Percentiles rank a stretch among this genome's conserved stretches.
Conservation (phyloP, 64 coral and sea anemone species). For the Astreopora myriophthalma region DNA sequence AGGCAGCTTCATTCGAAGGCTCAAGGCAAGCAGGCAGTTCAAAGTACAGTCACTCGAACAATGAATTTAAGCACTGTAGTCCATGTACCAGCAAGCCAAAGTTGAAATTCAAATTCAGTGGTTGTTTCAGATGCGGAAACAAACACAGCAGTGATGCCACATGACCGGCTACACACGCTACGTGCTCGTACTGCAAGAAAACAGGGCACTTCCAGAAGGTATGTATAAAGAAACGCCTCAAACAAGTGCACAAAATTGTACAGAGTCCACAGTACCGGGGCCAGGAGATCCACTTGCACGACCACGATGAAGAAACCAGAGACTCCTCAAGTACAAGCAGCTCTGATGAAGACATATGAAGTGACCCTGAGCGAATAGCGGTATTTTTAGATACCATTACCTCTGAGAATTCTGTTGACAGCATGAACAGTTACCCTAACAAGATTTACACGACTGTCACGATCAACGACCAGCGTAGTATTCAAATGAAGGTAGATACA, state of each 20-base stretch:
- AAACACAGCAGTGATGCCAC: not conserved
- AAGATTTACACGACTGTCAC: conserved; percentile 33
- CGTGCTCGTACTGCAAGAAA: not conserved
- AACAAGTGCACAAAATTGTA: not conserved
- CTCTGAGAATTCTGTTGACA: conserved; percentile 34
- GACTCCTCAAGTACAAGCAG: not conserved
- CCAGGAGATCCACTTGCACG: not conserved
- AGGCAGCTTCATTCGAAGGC: not conserved
- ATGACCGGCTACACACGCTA: not conserved
- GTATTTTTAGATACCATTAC: conserved; percentile 21
- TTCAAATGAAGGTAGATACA: not conserved
- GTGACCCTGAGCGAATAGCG: not conserved
- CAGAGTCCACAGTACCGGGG: not conserved
- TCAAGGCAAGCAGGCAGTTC: not conserved
- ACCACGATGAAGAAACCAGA: not conserved
- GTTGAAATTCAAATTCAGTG: not conserved
- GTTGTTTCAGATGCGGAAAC: not conserved
- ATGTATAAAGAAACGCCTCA: not conserved
- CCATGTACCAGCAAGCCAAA: not conserved
- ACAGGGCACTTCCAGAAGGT: not conserved
- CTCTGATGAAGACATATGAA: not conserved
- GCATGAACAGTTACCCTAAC: conserved; percentile 36
- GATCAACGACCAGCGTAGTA: not conserved
- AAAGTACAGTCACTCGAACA: not conserved
- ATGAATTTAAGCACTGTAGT: not conserved